Evolutionary conservation across 37 sponge, comb jelly and placozoan genomes (phyloP).

Genomic region (Tethya wilhelma): DNA sequence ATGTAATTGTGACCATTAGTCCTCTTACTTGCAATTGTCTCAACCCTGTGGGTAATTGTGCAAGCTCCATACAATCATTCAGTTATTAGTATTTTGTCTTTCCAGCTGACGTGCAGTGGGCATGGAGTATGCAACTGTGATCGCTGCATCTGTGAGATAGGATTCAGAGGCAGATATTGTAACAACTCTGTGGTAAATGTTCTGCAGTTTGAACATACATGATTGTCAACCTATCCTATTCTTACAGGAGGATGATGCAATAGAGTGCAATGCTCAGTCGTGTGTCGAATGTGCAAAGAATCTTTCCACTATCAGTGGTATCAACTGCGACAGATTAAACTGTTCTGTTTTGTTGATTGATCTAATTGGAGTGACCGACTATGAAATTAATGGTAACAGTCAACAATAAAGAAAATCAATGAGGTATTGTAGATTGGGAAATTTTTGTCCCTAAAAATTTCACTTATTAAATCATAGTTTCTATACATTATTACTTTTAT

Average conservation of each 20-base stretch:
- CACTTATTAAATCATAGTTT: too few relatives aligned
- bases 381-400: conserved; percentile 4
- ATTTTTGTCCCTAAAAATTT: too few relatives aligned
- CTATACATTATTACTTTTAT: too few relatives aligned
- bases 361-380: not conserved
- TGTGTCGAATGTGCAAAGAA: conserved; percentile 12
- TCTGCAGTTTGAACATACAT: not conserved
- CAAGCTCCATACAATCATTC: not conserved
- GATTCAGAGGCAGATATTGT: conserved; percentile 26
- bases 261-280: not conserved
- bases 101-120: conserved; percentile 17
- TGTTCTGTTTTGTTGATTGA: conserved; percentile 19
- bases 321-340: not conserved
- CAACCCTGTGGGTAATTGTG: not conserved
- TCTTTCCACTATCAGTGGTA: not conserved
- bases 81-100: not conserved
- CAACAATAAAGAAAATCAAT: not conserved
- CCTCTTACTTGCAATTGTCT: too few relatives aligned
- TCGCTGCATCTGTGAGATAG: conserved; percentile 11
- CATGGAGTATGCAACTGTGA: conserved; percentile 22
- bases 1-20: too few relatives aligned
- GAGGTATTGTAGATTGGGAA: too few relatives aligned
- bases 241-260: not conserved
- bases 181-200: conserved; percentile 8
- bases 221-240: not conserved